These are phyloP conservation scores for Bagarius yarrelli DNA, from an alignment of 2,113 vertebrate genomes.

Conservation along the genomic window DNA sequence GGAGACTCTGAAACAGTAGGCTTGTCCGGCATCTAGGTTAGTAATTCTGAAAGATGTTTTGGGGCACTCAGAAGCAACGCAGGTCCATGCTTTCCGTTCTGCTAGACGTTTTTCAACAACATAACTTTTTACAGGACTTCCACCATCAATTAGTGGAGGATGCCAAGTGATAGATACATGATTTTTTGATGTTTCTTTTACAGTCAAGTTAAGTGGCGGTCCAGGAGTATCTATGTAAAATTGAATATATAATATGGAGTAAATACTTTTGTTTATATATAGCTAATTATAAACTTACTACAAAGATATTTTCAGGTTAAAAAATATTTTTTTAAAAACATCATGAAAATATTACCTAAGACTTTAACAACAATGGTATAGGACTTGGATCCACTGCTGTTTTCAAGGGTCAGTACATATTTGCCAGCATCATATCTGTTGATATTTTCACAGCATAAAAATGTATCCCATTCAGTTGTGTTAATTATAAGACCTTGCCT, in stretches of 20 bases:
- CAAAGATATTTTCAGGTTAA: not conserved
- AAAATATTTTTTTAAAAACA: not conserved
- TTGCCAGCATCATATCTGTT: constrained; percentile 97
- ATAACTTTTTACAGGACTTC: constrained; percentile 93
- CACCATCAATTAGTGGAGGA: constrained; percentile 88
- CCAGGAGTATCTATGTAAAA: constrained; percentile 84
- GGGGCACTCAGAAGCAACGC: constrained; percentile 84
- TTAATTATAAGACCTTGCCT: constrained; percentile 87
- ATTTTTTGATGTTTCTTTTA: constrained; percentile 88
- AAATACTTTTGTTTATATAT: not conserved
- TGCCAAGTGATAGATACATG: constrained; percentile 91
- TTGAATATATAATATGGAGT: constrained; percentile 10
- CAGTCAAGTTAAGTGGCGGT: constrained; percentile 84
- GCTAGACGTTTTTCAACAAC: constrained; percentile 94
- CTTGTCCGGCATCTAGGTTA: constrained; percentile 90
- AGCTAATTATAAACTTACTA: too few relatives aligned
- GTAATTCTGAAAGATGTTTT: constrained; percentile 89
- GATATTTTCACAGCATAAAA: constrained; percentile 86
- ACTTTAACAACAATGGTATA: constrained; percentile 95
- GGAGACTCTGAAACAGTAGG: constrained; percentile 95
- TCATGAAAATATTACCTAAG: constrained; percentile 71
- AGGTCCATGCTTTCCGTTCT: constrained; percentile 97
- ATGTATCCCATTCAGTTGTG: constrained; percentile 92
- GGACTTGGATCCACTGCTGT: constrained; percentile 89
- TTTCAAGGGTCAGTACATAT: constrained; percentile 90